Percentiles rank a stretch among this genome's conserved stretches.
Evolutionary conservation across 2,888 invertebrate genomes (phyloP).

Genomic region (Anthrax anthrax): DNA sequence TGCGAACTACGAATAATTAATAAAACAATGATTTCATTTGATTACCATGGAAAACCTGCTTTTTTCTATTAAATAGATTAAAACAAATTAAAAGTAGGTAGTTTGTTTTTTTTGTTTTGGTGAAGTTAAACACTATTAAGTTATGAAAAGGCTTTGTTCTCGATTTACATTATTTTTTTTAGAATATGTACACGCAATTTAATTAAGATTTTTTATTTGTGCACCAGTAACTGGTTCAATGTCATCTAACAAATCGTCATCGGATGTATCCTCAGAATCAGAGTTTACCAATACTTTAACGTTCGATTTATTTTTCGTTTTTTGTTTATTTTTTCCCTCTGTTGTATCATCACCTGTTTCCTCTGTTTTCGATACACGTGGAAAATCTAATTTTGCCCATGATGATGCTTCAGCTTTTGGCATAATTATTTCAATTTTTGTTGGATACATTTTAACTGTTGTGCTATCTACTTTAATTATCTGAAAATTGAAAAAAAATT

Average conservation of each 20-base stretch:
- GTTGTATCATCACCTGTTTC: slow-evolving; percentile 2
- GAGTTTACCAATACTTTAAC: slow-evolving; percentile 26
- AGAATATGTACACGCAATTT: too few species aligned
- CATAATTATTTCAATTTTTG: slow-evolving; percentile 86
- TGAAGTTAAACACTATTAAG: too few species aligned
- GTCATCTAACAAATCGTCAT: slow-evolving; percentile 55
- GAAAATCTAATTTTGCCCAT: slow-evolving; percentile 65
- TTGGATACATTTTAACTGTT: slow-evolving; percentile 62
- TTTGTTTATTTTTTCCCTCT: slow-evolving; percentile 1
- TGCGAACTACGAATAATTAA: too few species aligned
- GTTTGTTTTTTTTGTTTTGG: too few species aligned
- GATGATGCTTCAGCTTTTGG: slow-evolving; percentile 71
- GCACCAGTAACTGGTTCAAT: slow-evolving; percentile 35
- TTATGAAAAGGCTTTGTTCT: too few species aligned
- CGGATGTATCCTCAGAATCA: slow-evolving; percentile 40
- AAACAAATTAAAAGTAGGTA: too few species aligned
- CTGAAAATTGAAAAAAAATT: slow-evolving; percentile 38
- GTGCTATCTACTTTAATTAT: slow-evolving; percentile 58
- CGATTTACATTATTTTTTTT: too few species aligned
- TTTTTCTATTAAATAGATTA: too few species aligned
- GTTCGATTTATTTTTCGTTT: slow-evolving; percentile 9
- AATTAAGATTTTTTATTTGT: background rate
- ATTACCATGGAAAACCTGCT: too few species aligned
- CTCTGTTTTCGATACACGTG: slow-evolving; percentile 27
- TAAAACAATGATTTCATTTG: too few species aligned